These are phyloP conservation scores for Polypedilum vanderplanki DNA, from an alignment of 1,140 invertebrate genomes.

Conservation along the genomic window DNA sequence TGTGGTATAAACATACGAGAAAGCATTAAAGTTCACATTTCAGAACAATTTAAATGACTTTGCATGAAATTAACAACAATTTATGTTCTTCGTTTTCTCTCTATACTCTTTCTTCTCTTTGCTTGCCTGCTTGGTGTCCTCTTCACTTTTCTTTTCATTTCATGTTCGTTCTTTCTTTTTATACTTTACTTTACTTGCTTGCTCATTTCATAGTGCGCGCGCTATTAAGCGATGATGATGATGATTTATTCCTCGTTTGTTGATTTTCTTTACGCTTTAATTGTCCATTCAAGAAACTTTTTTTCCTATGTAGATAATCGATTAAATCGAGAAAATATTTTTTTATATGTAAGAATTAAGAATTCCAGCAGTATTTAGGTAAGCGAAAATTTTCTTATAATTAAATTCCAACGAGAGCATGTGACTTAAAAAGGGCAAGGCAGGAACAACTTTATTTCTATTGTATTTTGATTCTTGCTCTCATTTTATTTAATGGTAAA, in stretches of 20 bases:
- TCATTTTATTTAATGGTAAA: not conserved
- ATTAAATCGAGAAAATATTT: not conserved
- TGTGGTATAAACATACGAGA: not conserved
- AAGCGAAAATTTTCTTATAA: not conserved
- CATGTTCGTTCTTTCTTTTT: not conserved
- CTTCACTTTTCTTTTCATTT: slow-evolving; percentile 18
- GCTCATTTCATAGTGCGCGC: not conserved
- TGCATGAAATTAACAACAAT: slow-evolving; percentile 19
- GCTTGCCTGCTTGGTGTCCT: not conserved
- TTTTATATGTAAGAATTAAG: not conserved
- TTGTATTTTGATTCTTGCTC: slow-evolving; percentile 1
- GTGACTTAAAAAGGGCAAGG: no score
- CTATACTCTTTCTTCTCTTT: no score
- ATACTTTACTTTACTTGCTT: not conserved
- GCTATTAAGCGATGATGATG: slow-evolving; percentile 17
- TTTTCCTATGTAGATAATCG: not conserved
- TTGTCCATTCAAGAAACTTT: slow-evolving; percentile 5
- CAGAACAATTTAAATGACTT: slow-evolving; percentile 19
- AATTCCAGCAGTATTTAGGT: not conserved
- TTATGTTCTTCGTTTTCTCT: not conserved
- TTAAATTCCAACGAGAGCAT: not conserved
- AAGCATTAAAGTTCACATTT: not conserved
- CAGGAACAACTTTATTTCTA: not conserved
- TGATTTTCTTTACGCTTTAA: slow-evolving; percentile 12
- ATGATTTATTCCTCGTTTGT: not conserved